Evolutionary conservation across 2,797 vertebrate species (phyloP).

Genomic region (Chloroceryle inda): DNA sequence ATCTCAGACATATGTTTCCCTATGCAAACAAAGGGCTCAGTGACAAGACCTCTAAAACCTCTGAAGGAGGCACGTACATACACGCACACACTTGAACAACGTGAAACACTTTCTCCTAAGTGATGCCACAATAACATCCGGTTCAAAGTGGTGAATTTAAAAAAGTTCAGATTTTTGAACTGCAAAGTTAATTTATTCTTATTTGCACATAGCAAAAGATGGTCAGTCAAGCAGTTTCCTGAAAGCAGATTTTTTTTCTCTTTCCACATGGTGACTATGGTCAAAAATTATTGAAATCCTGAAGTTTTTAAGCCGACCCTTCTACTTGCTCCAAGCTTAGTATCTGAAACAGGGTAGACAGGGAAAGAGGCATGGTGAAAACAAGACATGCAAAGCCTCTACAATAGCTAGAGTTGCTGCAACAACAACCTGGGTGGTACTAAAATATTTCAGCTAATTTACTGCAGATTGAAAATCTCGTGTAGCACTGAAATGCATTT

Average conservation of each 20-base stretch:
- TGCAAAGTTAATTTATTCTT: neutral
- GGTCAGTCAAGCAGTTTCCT: neutral
- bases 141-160: neutral
- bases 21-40: constrained; percentile 55
- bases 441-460: neutral
- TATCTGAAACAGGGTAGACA: neutral
- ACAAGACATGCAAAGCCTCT: neutral
- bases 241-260: neutral
- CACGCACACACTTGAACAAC: neutral
- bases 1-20: constrained; percentile 73
- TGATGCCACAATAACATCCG: accelerated
- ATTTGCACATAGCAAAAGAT: neutral
- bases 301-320: neutral
- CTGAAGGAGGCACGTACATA: neutral
- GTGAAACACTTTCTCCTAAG: neutral
- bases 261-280: accelerated
- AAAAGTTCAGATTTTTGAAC: neutral
- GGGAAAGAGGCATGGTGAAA: neutral
- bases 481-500: neutral
- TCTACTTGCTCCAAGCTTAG: neutral
- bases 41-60: neutral
- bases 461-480: neutral
- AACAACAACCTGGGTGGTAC: neutral
- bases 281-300: neutral
- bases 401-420: neutral